phyloP scores from a whole-genome alignment of 2,797 vertebrate genomes.

The Kryptolebias ocellatus region DNA sequence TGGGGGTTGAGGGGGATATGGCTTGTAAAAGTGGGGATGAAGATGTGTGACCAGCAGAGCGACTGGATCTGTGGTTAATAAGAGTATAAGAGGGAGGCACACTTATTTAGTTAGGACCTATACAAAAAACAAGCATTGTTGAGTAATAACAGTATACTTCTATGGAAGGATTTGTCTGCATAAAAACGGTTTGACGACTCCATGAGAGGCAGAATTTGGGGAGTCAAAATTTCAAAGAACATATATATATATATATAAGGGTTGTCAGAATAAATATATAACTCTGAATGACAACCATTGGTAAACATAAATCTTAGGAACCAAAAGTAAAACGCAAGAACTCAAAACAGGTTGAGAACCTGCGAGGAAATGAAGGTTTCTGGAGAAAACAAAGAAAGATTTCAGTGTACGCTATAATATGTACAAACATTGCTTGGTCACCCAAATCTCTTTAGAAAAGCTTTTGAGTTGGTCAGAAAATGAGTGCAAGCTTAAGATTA shows the following conservation, averaged over 20 bases:
- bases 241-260: conserved; percentile 59
- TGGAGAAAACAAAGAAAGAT: conserved; percentile 52
- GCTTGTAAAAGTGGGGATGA: conserved; percentile 85
- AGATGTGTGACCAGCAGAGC: conserved; percentile 74
- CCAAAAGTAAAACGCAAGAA: conserved; percentile 73
- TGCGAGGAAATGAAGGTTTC: conserved; percentile 72
- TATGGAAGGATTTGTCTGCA: conserved; percentile 64
- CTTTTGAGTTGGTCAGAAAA: conserved; percentile 79
- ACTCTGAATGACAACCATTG: conserved; percentile 79
- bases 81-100: conserved; percentile 81
- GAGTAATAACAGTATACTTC: conserved; percentile 63
- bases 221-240: conserved; percentile 71
- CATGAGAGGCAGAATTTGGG: conserved; percentile 77
- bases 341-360: conserved; percentile 66
- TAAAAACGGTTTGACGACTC: conserved; percentile 63
- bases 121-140: conserved; percentile 79
- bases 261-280: conserved; percentile 82
- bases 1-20: conserved; percentile 70
- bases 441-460: conserved; percentile 84
- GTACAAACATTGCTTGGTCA: conserved; percentile 86
- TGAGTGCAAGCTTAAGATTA: conserved; percentile 82
- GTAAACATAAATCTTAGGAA: conserved; percentile 77
- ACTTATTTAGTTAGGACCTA: conserved; percentile 80
- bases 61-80: conserved; percentile 71
- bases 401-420: conserved; percentile 77